These are phyloP conservation scores for Temnothorax nylanderi DNA, from an alignment of 1,140 invertebrate species.

Conservation along the genomic window DNA sequence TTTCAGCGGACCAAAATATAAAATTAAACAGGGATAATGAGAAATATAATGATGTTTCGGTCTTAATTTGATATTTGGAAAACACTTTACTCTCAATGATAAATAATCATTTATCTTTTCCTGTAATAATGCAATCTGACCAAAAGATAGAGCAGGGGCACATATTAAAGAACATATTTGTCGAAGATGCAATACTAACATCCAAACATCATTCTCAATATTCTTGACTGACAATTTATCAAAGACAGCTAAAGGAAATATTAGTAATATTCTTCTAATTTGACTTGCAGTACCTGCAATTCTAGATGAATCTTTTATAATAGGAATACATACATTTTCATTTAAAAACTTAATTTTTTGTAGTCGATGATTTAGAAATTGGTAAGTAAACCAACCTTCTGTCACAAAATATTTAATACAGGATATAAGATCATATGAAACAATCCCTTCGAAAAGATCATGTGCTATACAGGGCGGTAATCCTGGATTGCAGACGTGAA, in stretches of 20 bases:
- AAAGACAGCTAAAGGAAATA: slow-evolving; percentile 14
- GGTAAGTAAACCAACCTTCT: slow-evolving; percentile 13
- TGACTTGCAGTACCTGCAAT: slow-evolving; percentile 12
- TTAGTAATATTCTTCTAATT: slow-evolving; percentile 13
- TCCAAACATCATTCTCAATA: slow-evolving; percentile 10
- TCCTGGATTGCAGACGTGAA: slow-evolving; percentile 26
- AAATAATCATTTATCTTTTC: slow-evolving; percentile 16
- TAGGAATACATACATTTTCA: not conserved
- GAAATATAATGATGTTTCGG: slow-evolving; percentile 20
- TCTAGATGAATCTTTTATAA: not conserved
- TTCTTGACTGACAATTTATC: slow-evolving; percentile 3
- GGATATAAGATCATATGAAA: slow-evolving; percentile 14
- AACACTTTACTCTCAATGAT: slow-evolving; percentile 2
- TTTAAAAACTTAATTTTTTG: not conserved
- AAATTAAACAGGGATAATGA: slow-evolving; percentile 5
- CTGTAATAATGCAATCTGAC: not conserved
- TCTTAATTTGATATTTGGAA: slow-evolving; percentile 18
- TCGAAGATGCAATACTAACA: slow-evolving; percentile 8
- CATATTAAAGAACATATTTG: slow-evolving; percentile 23
- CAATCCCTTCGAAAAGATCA: slow-evolving; percentile 12
- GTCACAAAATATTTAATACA: slow-evolving; percentile 19
- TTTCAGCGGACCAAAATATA: slow-evolving; percentile 4
- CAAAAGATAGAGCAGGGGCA: not conserved
- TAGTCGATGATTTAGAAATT: not conserved
- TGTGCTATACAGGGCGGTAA: slow-evolving; percentile 9